A percentile compares a stretch with the other conserved stretches of the same genome.
phyloP scores from a whole-genome alignment of 2,113 vertebrate genomes.

The Onychostoma macrolepis region DNA sequence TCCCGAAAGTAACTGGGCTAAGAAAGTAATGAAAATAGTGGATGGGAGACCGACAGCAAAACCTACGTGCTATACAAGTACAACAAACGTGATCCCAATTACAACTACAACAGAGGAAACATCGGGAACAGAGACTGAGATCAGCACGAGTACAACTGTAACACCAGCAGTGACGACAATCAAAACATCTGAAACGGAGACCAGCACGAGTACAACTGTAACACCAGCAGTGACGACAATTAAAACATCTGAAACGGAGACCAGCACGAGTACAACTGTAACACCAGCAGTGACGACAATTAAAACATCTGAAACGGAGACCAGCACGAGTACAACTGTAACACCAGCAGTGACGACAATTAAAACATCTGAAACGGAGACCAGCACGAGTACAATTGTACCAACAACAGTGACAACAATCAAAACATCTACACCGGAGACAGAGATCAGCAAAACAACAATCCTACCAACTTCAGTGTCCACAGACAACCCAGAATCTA shows the following conservation, averaged over 20 bases:
- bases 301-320: not conserved
- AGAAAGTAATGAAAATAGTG: accelerated
- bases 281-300: accelerated
- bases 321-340: not conserved
- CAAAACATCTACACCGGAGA: not conserved
- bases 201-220: not conserved
- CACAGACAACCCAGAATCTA: too few relatives aligned
- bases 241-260: not conserved
- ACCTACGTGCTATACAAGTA: not conserved
- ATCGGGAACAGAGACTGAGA: not conserved
- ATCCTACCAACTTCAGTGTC: too few relatives aligned
- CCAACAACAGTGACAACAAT: not conserved
- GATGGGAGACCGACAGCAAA: accelerated
- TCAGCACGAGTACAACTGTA: not conserved
- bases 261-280: not conserved
- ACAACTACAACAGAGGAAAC: not conserved
- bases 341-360: not conserved
- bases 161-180: not conserved
- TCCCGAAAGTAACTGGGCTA: not conserved
- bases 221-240: not conserved
- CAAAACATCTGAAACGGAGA: not conserved
- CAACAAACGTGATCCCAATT: not conserved
- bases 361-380: not conserved
- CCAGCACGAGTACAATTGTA: not conserved
- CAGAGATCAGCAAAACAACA: not conserved